Evolutionary conservation across 2,888 invertebrate species (phyloP).

Genomic region (Mesorhabditis sp.): DNA sequence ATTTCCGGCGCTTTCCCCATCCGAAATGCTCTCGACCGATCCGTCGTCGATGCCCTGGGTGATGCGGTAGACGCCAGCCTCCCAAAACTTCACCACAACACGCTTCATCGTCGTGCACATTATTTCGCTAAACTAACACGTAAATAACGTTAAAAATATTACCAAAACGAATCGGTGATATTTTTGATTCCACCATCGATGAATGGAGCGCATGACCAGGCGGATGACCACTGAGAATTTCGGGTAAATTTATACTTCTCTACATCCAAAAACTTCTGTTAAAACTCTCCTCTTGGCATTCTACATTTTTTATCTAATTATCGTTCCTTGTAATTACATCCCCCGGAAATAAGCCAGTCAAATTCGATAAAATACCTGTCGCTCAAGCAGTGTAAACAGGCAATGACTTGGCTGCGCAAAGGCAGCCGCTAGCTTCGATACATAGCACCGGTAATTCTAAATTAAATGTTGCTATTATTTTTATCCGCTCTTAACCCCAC

Average conservation of each 20-base stretch:
- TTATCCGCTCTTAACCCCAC: background rate
- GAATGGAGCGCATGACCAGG: slow-evolving; percentile 5
- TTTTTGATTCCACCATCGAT: slow-evolving; percentile 4
- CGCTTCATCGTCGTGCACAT: background rate
- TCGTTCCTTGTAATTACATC: too few relatives aligned
- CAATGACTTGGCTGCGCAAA: background rate
- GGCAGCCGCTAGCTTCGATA: background rate
- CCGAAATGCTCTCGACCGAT: background rate
- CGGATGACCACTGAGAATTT: background rate
- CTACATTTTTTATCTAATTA: too few relatives aligned
- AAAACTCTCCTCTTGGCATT: too few relatives aligned
- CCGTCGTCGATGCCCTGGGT: slow-evolving; percentile 2
- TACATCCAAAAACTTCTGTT: too few relatives aligned
- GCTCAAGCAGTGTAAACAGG: background rate
- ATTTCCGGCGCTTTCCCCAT: background rate
- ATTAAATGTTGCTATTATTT: background rate
- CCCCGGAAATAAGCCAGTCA: too few relatives aligned
- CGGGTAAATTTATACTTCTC: background rate
- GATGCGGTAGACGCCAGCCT: background rate
- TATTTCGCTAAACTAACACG: background rate
- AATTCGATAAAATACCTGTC: background rate
- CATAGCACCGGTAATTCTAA: background rate
- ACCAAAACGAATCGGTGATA: background rate
- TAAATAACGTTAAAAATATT: background rate
- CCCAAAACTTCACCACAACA: background rate